Evolutionary conservation across 2,797 vertebrate species (phyloP), one percentile per base, ranked within the genome.

Genomic region (Botia kubotai): DNA sequence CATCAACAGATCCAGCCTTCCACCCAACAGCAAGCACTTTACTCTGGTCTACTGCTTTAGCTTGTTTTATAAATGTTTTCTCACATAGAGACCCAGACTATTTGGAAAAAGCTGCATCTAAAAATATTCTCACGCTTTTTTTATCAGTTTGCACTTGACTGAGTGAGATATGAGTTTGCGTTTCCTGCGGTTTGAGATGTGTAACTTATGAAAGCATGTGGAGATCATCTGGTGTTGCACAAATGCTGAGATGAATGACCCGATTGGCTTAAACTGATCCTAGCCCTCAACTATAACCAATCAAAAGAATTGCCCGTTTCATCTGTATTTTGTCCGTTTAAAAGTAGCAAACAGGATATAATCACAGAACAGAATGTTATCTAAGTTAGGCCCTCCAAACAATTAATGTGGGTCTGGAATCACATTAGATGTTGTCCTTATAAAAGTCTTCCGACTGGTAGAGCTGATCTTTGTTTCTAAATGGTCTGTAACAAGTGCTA

Each of bases 91-190:
- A 68, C 2, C 43, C 29, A 52, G 29, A 55, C 50, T 3, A 69
- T 12, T 33, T 2, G 14, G 4, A 58, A 66, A 69, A 48, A 48
- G 53, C 53, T 16, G 23, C 36, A 67, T 2, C 63, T 77, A 77
- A 77, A 77, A 70, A 77, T 70, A 60, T 11, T 53, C 39, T 58
- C 0, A 1, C 0, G 39, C 65, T 29, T 16, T 60, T 60, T 69
- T 69, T 19, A 60, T 70, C 66, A 60, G 75, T 48, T 77, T 48
- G 14, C 6, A 14, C 36, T 39, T 69, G 19, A 58, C 58, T 68
- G 53, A 21, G 16, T 77, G 12, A 70, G 29, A 53, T 26, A 68
- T 68, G 75, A 77, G 3, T 33, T 3, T 33, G 53, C 23, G 6
- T 60, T 77, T 77, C 68, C 19, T 5, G 5, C 68, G 29, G 19